A percentile compares a stretch with the other conserved stretches of the same genome.
Evolutionary conservation across 2,113 vertebrate genomes (phyloP).

Genomic region (Solea solea): DNA sequence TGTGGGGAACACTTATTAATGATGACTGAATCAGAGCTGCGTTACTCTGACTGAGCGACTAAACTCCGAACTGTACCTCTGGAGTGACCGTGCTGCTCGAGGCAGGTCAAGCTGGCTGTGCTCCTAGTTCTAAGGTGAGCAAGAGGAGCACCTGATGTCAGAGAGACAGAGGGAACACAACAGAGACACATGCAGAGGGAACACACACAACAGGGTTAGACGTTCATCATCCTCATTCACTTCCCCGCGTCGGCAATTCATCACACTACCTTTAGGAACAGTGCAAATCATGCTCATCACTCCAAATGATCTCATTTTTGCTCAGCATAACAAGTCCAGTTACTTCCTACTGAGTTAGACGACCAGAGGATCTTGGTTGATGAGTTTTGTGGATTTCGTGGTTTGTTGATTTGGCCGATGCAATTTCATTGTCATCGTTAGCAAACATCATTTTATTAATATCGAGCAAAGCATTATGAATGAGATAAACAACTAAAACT

Average conservation of each 20-base stretch:
- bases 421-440: too few species aligned
- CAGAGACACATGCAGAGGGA: conserved; percentile 55
- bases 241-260: conserved; percentile 3
- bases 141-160: conserved; percentile 94
- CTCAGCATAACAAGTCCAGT: not conserved
- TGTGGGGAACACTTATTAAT: not conserved
- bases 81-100: conserved; percentile 94
- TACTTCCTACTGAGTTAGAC: too few species aligned
- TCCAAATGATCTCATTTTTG: not conserved
- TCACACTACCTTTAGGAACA: not conserved
- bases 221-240: conserved; percentile 11
- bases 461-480: too few species aligned
- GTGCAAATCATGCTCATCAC: conserved; percentile 17
- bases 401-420: too few species aligned
- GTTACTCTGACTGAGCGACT: conserved; percentile 17
- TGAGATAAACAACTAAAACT: too few species aligned
- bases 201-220: conserved; percentile 55
- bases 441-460: too few species aligned
- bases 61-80: conserved; percentile 90
- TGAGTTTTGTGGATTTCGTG: too few species aligned
- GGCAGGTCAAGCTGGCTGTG: conserved; percentile 96
- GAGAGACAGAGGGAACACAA: conserved; percentile 86
- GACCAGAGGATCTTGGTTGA: too few species aligned
- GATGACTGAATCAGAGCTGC: not conserved
- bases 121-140: conserved; percentile 99